These are phyloP conservation scores for Tinea semifulvella DNA, from an alignment of 2,888 invertebrate genomes.

Conservation along the genomic window DNA sequence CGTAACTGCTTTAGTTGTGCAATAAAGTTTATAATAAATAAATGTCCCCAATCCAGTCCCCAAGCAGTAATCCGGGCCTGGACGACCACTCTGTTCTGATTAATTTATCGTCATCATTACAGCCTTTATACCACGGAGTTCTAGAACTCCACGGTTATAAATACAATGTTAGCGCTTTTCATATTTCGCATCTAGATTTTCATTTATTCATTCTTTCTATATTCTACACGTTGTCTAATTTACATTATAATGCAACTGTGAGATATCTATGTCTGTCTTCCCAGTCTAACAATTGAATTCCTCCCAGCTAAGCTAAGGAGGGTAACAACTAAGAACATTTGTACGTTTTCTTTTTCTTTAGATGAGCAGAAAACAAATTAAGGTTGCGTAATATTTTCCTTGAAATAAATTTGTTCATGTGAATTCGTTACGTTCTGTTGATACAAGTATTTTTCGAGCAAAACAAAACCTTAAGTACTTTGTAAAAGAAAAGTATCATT, in stretches of 20 bases:
- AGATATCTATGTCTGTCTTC: slow-evolving; percentile 1
- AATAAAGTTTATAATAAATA: no score
- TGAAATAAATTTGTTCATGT: slow-evolving; percentile 2
- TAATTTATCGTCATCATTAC: no score
- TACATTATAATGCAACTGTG: slow-evolving; percentile 7
- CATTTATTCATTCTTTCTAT: background rate
- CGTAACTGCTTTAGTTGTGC: no score
- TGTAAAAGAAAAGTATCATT: no score
- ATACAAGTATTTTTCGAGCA: no score
- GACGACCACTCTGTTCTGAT: no score
- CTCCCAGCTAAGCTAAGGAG: no score
- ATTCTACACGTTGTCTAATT: slow-evolving; percentile 5
- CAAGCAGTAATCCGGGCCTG: no score
- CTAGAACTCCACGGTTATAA: no score
- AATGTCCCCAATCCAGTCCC: no score
- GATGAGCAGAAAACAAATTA: slow-evolving; percentile 1
- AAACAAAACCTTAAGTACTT: no score
- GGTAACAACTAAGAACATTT: slow-evolving; percentile 1
- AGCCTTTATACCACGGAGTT: no score
- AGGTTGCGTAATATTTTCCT: slow-evolving; percentile 1
- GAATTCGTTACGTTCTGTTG: slow-evolving; percentile 1
- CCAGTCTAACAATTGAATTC: background rate
- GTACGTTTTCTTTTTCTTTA: slow-evolving; percentile 1
- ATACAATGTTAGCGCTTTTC: background rate
- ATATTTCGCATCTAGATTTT: background rate